Base-by-base conservation (phyloP, 2,797 vertebrate genomes). In the Lepus townsendii region DNA sequence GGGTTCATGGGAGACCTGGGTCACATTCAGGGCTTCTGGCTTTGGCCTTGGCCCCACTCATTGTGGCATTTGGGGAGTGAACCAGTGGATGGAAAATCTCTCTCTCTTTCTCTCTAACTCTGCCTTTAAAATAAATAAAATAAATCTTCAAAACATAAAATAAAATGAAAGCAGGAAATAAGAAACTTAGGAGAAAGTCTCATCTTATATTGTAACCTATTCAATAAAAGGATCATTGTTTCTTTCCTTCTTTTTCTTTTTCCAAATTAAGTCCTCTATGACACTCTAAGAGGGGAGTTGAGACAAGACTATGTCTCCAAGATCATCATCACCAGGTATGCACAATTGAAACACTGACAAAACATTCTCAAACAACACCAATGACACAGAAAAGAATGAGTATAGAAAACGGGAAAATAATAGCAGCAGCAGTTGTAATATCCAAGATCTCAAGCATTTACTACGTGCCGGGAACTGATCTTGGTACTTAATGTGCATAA, bases 271-370 rank as follows among this genome's bases (percentile, higher is more conserved):
- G 3, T 68, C 60, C 38, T n/a, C 1, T 6, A 47, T 71, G 54
- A 42, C 42, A 62, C 32, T 6, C 57, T 75, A 47, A 52, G 7
- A 93, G 14, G 27, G 9, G 2, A 91, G 30, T 79, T 83, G 66
- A 89, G 66, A n/a, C 71, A 92, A 83, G 30, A 35, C 24, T 26
- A n/a, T 32, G 3, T 71, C 66, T 89, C 92, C n/a, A 50, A n/a
- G 38, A 68, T 76, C 92, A 86, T n/a, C 62, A 72, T 86, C 11
- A 10, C 2, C 62, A 71, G 19, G 26, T 63, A 26, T 63, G 32
- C 26, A 52, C 52, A 62, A 27, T 0, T 16, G 63, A 52, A 88
- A 88, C 16, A 22, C 27, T 68, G 73, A 26, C 26, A 71, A 9
- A 26, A 8, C 63, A 7, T 30, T 90, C 90, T 76, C 85, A 62